Base-by-base conservation (phyloP, 2,888 invertebrate species). In the Acronicta leporina region DNA sequence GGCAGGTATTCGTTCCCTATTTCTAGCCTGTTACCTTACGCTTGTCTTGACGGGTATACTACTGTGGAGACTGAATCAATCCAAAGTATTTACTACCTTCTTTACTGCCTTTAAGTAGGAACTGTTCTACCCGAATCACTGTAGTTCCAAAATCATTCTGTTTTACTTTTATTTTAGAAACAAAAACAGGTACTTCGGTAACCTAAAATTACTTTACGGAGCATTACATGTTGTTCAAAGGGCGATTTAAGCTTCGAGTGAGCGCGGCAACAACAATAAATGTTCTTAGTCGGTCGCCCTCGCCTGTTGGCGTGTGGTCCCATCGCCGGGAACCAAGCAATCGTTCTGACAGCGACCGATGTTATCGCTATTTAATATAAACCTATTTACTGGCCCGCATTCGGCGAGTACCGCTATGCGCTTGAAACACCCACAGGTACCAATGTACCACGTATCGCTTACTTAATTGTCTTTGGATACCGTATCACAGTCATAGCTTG, bases 271-370 rank as follows among this genome's bases (percentile, higher is more conserved):
- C 66, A 68, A 75, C 73, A 75, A 69, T 74, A 63, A 75, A 68
- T 68, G 76, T 70, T 77, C 69, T 71, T 70, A 70, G 72, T 64
- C 59, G 71, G 63, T 41, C 48, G 72, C 53, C 57, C 40, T 48
- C 60, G 56, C 85, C 77, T n/a, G 38, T 38, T 85, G 84, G 87
- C 89, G 90, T 90, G 92, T 91, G 91, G 91, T 90, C 88, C 77
- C 81, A 73, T 81, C 76, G 75, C 55, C 75, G 81, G 82, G 82
- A 80, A 81, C 83, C 59, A 82, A 75, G 79, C 83, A 85, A 90
- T 87, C 87, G 84, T 77, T 84, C 86, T 84, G 91, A 90, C 88
- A 87, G 86, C 77, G 80, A 79, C 76, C 66, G 92, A 90, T 90
- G 82, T 84, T 90, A 92, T 90, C 89, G 79, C 77, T 72, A 68